A percentile compares a stretch with the other conserved stretches of the same genome.
phyloP scores from a whole-genome alignment of 1,140 invertebrate species.

The Neodiprion pinetum region DNA sequence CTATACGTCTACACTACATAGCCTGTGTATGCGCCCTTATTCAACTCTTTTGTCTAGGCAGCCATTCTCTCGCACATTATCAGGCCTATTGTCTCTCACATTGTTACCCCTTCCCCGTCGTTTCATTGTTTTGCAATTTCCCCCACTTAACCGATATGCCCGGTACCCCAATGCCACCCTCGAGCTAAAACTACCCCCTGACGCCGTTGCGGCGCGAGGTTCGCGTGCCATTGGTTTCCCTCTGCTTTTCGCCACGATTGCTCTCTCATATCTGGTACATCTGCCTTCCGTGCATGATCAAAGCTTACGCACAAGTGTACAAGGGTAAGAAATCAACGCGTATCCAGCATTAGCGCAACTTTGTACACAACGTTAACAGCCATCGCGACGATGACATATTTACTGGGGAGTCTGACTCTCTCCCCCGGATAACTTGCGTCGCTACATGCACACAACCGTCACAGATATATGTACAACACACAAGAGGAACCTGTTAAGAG shows the following conservation, averaged over 20 bases:
- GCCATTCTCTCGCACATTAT: conserved; percentile 63
- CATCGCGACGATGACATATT: too few relatives aligned
- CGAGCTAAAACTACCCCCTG: conserved; percentile 27
- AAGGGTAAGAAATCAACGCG: background rate
- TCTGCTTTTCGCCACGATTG: too few relatives aligned
- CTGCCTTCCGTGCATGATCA: too few relatives aligned
- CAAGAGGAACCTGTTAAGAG: conserved; percentile 3
- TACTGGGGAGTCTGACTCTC: background rate
- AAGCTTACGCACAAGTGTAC: too few relatives aligned
- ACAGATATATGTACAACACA: too few relatives aligned
- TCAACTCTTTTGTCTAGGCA: conserved; percentile 62
- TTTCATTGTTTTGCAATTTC: conserved; percentile 64
- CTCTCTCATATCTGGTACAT: too few relatives aligned
- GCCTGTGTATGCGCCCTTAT: conserved; percentile 53
- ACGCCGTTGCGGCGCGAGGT: background rate
- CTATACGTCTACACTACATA: conserved; percentile 19
- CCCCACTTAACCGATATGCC: conserved; percentile 62
- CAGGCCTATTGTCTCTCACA: conserved; percentile 63
- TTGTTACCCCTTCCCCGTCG: conserved; percentile 56
- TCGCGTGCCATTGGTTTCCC: background rate
- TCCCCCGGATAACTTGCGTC: background rate
- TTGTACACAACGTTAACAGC: too few relatives aligned
- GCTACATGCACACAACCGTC: background rate
- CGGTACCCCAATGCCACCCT: conserved; percentile 30
- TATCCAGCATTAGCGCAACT: too few relatives aligned